phyloP scores from a whole-genome alignment of 2,797 vertebrate species.

The Rhynchotus rufescens region DNA sequence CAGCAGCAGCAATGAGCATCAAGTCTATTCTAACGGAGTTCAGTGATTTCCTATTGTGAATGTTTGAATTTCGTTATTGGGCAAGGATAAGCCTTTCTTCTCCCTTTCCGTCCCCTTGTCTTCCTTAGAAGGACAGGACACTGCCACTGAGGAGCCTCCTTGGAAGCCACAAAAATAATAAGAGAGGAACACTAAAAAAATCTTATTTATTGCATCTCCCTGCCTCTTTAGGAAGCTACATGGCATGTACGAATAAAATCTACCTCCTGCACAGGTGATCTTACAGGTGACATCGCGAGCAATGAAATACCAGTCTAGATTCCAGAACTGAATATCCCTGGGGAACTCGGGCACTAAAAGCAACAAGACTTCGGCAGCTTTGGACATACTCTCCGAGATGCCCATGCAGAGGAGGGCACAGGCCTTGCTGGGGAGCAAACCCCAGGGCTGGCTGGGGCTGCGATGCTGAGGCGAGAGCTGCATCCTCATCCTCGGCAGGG shows the following conservation, averaged over 20 bases:
- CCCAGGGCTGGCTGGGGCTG: not conserved
- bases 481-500: constrained; percentile 49
- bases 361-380: constrained; percentile 40
- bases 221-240: constrained; percentile 15
- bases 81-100: not conserved
- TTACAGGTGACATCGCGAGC: constrained; percentile 43
- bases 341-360: constrained; percentile 45
- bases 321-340: constrained; percentile 56
- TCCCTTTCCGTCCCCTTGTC: not conserved
- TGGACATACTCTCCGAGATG: constrained; percentile 25
- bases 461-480: constrained; percentile 13
- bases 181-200: not conserved
- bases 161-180: not conserved
- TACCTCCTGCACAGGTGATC: constrained; percentile 20
- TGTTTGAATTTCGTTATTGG: not conserved
- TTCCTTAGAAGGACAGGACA: not conserved
- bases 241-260: constrained; percentile 55
- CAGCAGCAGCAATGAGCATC: rapidly evolving
- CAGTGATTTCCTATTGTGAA: not conserved
- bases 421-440: constrained; percentile 17
- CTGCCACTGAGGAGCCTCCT: not conserved
- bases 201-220: constrained; percentile 4
- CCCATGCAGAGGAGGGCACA: not conserved
- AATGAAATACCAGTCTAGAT: constrained; percentile 57
- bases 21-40: not conserved